Conservation (phyloP, 2,888 invertebrate species). For the Ophonus ardosiacus region DNA sequence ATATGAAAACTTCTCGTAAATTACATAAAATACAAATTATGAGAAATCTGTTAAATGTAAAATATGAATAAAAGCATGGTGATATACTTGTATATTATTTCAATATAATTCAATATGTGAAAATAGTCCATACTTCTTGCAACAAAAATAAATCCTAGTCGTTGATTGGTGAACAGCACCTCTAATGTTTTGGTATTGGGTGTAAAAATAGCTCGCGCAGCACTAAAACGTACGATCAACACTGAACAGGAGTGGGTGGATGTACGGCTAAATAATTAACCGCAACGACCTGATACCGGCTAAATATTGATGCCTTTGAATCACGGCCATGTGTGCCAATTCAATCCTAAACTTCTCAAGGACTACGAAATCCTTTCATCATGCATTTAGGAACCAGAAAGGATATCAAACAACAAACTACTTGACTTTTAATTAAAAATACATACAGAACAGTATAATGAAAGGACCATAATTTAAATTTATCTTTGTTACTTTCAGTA, state of each 20-base stretch:
- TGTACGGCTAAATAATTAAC: slow-evolving; percentile 29
- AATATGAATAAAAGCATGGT: too few relatives aligned
- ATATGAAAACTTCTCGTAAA: too few relatives aligned
- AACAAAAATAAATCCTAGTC: neutral
- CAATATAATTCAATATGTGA: neutral
- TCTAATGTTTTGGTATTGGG: neutral
- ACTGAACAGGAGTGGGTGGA: neutral
- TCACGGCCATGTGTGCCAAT: slow-evolving; percentile 12
- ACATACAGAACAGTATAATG: too few relatives aligned
- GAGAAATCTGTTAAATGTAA: too few relatives aligned
- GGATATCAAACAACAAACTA: too few relatives aligned
- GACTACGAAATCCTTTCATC: too few relatives aligned
- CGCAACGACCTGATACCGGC: slow-evolving; percentile 4
- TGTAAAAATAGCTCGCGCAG: neutral
- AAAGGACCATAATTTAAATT: too few relatives aligned
- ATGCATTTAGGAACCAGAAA: too few relatives aligned
- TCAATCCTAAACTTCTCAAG: too few relatives aligned
- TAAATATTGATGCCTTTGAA: slow-evolving; percentile 34
- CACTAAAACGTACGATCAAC: neutral
- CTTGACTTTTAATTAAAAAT: too few relatives aligned
- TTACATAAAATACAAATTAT: too few relatives aligned
- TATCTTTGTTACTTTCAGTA: too few relatives aligned
- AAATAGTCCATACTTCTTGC: neutral
- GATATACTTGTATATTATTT: neutral
- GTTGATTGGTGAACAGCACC: neutral